A percentile compares a stretch with the other conserved stretches of the same genome.
phyloP scores from a whole-genome alignment of 2,797 vertebrate species.

The Sebastes minor region DNA sequence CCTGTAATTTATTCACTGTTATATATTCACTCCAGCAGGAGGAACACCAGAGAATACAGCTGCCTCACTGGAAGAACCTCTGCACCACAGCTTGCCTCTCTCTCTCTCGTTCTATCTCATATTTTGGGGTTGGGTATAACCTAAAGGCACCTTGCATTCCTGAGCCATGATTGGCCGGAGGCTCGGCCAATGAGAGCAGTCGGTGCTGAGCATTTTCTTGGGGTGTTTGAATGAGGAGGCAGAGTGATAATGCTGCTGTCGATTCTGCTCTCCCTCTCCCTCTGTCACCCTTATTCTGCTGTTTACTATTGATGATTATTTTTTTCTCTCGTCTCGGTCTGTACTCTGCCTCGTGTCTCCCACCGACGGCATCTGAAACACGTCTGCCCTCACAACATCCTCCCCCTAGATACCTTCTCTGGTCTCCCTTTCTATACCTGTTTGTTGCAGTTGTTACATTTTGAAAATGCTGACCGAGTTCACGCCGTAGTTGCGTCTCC shows the following conservation, averaged over 20 bases:
- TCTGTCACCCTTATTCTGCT: conserved; percentile 45
- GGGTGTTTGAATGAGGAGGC: conserved; percentile 70
- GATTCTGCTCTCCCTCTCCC: conserved; percentile 49
- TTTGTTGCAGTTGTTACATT: background rate
- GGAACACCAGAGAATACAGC: conserved; percentile 52
- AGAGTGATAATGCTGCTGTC: conserved; percentile 74
- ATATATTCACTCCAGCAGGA: conserved; percentile 62
- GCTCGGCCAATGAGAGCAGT: conserved; percentile 65
- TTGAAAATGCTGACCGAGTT: conserved; percentile 43
- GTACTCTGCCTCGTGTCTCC: conserved; percentile 10
- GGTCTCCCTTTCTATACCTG: background rate
- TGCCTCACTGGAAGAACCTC: conserved; percentile 70
- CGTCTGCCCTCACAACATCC: background rate
- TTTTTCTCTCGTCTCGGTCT: conserved; percentile 23
- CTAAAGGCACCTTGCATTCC: conserved; percentile 82
- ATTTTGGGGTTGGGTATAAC: conserved; percentile 81
- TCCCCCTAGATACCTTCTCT: background rate
- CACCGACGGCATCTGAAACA: conserved; percentile 14
- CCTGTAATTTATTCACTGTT: conserved; percentile 75
- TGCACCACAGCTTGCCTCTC: conserved; percentile 67
- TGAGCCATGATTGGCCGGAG: conserved; percentile 65
- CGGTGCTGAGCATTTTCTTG: conserved; percentile 62
- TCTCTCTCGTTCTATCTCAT: conserved; percentile 43
- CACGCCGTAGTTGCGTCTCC: background rate
- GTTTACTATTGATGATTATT: conserved; percentile 28